Percentiles rank a stretch among this genome's conserved stretches.
phyloP scores from a whole-genome alignment of 30 jellyfish, hydroid and myxozoan genomes.

The Aurelia coerulea region DNA sequence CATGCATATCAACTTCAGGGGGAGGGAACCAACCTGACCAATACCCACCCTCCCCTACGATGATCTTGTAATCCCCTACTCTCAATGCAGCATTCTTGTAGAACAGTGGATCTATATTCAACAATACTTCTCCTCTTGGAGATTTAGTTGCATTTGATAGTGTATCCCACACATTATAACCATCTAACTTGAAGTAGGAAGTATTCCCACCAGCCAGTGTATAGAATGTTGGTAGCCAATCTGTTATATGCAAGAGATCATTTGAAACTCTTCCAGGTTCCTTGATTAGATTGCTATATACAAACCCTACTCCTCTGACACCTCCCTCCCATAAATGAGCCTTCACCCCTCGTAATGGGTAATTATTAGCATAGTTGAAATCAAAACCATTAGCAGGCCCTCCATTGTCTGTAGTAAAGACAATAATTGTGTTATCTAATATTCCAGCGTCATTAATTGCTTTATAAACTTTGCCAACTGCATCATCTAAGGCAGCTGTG shows the following conservation, averaged over 20 bases:
- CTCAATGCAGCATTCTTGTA: constrained; percentile 84
- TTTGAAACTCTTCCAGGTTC: constrained; percentile 81
- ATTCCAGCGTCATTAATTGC: constrained; percentile 76
- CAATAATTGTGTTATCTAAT: constrained; percentile 77
- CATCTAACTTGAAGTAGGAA: constrained; percentile 55
- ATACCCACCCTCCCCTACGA: constrained; percentile 54
- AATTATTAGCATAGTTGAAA: constrained; percentile 86
- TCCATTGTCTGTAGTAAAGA: constrained; percentile 95
- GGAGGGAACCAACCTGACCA: constrained; percentile 97
- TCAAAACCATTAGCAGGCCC: constrained; percentile 99
- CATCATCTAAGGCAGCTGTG: constrained; percentile 86
- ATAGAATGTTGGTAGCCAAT: constrained; percentile 91
- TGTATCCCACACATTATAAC: constrained; percentile 79
- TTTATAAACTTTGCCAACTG: constrained; percentile 77
- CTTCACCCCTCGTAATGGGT: constrained; percentile 92
- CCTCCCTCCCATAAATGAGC: constrained; percentile 98
- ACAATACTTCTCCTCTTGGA: constrained; percentile 81
- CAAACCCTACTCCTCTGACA: constrained; percentile 91
- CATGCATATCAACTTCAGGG: constrained; percentile 51
- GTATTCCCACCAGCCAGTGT: constrained; percentile 84
- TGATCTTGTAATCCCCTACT: constrained; percentile 84
- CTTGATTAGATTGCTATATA: constrained; percentile 74
- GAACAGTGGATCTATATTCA: constrained; percentile 84
- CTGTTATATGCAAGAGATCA: constrained; percentile 86
- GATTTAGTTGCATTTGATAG: constrained; percentile 40